Evolutionary conservation across 2,113 vertebrate genomes (phyloP), one percentile per base, ranked within the genome.

Genomic region (Ceuthmochares aereus): DNA sequence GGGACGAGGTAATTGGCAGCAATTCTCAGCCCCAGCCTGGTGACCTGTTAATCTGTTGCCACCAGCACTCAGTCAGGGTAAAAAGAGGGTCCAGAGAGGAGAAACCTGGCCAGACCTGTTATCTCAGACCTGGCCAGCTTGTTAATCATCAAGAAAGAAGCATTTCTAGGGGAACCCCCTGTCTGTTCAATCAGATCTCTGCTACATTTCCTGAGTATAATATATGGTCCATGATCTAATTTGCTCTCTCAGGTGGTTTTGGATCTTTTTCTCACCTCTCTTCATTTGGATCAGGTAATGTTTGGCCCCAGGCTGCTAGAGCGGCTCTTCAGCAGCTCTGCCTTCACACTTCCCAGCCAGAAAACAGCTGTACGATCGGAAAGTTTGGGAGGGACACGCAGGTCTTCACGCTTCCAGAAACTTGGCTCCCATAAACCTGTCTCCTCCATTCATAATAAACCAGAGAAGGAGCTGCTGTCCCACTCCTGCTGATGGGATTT

Each of bases 11-110:
- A 93, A 96, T 84, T 76, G 90, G 52, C 80, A 81, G 89, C 77
- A 86, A 54, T 93, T 94, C 87, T 73, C 92, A 91, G 89, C 58
- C 63, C 86, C 74, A 62, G 78, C 74, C 95, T 72, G 32, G 87
- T 87, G 95, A 83, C 75, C 90, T 96, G 93, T 88, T 90, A 94
- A 90, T 96, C 89, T 88, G 72, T 74, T 92, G 89, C 64, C 89
- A 96, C 77, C 67, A 75, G 74, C 45, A 9, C 72, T 70, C 63
- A 26, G 62, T 21, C 16, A 11, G 56, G 36, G 6, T 3, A 5
- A 13, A 23, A 40, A 54, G 49, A 40, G 26, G 19, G 60, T 30
- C 40, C 30, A 69, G n/a, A 40, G 40, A 9, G 40, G 40, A 40
- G 40, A 40, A 12, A 40, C 40, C 40, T 40, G 40, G 40, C 40